Base-by-base conservation (phyloP, 1,140 invertebrate genomes). In the Drosophila nasuta region DNA sequence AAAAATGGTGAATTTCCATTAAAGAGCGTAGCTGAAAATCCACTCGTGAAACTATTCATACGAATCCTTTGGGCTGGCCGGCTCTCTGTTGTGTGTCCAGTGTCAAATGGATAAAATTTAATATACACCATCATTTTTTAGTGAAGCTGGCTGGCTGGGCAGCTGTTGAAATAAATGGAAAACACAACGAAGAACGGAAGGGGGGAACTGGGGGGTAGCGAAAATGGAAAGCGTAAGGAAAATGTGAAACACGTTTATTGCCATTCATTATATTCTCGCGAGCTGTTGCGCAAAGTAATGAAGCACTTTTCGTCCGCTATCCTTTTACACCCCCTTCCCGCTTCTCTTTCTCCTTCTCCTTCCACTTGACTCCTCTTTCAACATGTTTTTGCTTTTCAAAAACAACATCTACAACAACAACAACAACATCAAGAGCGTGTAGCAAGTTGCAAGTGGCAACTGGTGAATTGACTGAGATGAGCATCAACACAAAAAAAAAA, bases 191-290 rank as follows among this genome's bases (percentile, higher is more conserved):
- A 25, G 20, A 25, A 25, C 20, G 20, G 20, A 25, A 25, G 20
- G 20, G 20, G 20, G 33, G 0, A 1, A 1, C 7, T 8, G 46
- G 46, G 17, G 5, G 15, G 10, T 20, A 13, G 13, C 5, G 51
- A 79, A 88, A 88, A 81, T 81, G 17, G 70, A 25, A 33, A 52
- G 46, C 54, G 45, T 74, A 88, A 85, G 70, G 77, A 88, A 88
- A 88, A 88, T 88, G 81, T 81, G 86, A 89, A 89, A 89, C 85
- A 90, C 85, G 85, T 89, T 89, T 89, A 89, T 89, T 85, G 85
- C 85, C 86, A 89, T 89, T 89, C 85, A 89, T 89, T 89, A 89
- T 89, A 90, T 89, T 89, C 86, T 85, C 81, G 85, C 85, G 85
- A 89, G 85, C 85, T 89, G 85, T 76, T 89, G 86, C 86, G 86